phyloP scores from a whole-genome alignment of 2,888 invertebrate species.

The Schrankia costaestrigalis region DNA sequence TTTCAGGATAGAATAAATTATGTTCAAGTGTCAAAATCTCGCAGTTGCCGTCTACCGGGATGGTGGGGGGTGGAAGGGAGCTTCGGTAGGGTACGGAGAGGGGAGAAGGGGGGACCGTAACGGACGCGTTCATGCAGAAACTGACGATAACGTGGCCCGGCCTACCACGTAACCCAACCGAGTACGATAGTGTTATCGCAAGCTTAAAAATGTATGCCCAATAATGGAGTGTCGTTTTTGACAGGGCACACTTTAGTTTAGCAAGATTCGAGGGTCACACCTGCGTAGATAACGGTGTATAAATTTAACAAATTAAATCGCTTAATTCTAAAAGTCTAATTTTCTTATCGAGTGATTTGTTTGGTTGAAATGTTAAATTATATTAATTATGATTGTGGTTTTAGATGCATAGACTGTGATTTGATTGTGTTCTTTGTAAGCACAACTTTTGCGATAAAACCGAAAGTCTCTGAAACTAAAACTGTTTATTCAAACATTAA shows the following conservation, averaged over 20 bases:
- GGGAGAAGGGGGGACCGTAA: conserved; percentile 53
- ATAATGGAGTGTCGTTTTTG: conserved; percentile 57
- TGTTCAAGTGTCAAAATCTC: conserved; percentile 74
- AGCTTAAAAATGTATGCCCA: conserved; percentile 75
- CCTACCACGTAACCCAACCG: conserved; percentile 76
- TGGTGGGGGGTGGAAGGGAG: conserved; percentile 19
- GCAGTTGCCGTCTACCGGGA: conserved; percentile 54
- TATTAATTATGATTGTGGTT: too few relatives aligned
- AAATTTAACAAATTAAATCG: conserved; percentile 22
- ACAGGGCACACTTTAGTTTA: conserved; percentile 49
- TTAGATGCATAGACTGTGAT: too few relatives aligned
- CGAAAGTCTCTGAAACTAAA: too few relatives aligned
- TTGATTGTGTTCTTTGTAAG: too few relatives aligned
- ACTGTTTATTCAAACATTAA: too few relatives aligned
- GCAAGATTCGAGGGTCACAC: conserved; percentile 26
- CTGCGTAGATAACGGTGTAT: conserved; percentile 33
- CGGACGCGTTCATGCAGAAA: conserved; percentile 79
- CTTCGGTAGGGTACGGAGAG: conserved; percentile 20
- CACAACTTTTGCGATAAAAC: too few relatives aligned
- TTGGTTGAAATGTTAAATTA: conserved; percentile 15
- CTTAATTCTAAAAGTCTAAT: conserved; percentile 7
- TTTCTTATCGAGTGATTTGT: conserved; percentile 19
- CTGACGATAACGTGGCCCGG: conserved; percentile 75
- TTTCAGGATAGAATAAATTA: conserved; percentile 62
- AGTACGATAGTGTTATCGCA: conserved; percentile 60